These are phyloP conservation scores for Anthopleura sola DNA, from an alignment of 64 coral and sea anemone genomes.

Conservation along the genomic window DNA sequence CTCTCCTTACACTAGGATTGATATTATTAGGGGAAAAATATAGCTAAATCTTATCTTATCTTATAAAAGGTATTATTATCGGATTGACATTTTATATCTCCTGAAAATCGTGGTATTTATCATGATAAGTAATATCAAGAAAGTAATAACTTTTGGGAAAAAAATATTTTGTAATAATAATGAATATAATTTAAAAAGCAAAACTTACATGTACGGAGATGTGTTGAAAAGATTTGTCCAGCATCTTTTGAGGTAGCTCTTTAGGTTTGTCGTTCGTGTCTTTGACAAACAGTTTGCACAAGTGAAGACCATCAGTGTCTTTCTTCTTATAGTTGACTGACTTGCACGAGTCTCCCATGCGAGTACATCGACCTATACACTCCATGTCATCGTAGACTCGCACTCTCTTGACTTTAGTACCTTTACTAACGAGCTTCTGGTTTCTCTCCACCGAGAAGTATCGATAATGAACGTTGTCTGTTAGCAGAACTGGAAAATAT, in stretches of 20 bases:
- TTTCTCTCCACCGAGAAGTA: constrained; percentile 14
- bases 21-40: too few relatives aligned
- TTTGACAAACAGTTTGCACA: not conserved
- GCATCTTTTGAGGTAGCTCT: not conserved
- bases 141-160: too few relatives aligned
- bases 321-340: not conserved
- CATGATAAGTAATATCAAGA: too few relatives aligned
- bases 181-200: not conserved
- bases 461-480: not conserved
- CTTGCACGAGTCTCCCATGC: not conserved
- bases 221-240: not conserved
- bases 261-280: not conserved
- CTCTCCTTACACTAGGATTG: too few relatives aligned
- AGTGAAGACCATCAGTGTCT: not conserved
- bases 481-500: not conserved
- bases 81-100: too few relatives aligned
- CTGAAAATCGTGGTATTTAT: too few relatives aligned
- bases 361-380: not conserved
- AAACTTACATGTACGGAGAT: not conserved
- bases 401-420: constrained; percentile 3
- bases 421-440: not conserved
- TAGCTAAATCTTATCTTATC: too few relatives aligned
- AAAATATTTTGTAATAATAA: too few relatives aligned
- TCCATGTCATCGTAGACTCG: constrained; percentile 14
- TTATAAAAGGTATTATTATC: too few relatives aligned